Base-by-base conservation (phyloP, 2,113 vertebrate species). In the Rhinoptilus africanus region DNA sequence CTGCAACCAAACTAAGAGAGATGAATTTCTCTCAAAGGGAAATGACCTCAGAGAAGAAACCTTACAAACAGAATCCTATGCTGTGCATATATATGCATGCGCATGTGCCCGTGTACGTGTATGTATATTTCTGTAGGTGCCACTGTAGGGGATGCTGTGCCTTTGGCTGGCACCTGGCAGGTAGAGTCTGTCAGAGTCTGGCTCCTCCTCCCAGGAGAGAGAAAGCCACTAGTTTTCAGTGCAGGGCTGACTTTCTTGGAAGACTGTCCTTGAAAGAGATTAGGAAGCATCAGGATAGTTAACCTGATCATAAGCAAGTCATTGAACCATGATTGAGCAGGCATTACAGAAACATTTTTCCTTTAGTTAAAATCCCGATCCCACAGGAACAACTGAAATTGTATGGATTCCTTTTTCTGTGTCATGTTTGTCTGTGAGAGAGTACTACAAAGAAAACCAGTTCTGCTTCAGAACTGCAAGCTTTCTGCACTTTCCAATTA, bases 41-140 rank as follows among this genome's bases (percentile, higher is more conserved):
- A 68, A 19, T 8, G 72, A 23, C 20, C 27, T 43, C 53, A 64
- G 63, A 83, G 43, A 63, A 51, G 12, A 27, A 72, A 17, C 26
- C 22, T 91, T 64, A 26, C 10, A 14, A 69, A 37, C 1, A 8
- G 12, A 85, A 43, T 80, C 12, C 27, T 62, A 4, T 24, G 8
- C 22, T 16, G 7, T 12, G 8, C 14, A 50, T 15, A 8, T 35
- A 11, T 6, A 10, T 32, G 2, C 1, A 3, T 47, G 39, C 4
- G 3, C 27, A 15, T 7, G 4, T 43, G 19, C 0, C 0, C 8
- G 6, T 39, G 35, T 39, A n/a, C 2, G 0, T 5, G 17, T 30
- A 21, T 7, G 41, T 20, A 37, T 2, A 0, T 53, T 81, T 45
- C 60, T 41, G 56, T 30, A 54, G 43, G 54, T 3, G 8, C 57